Evolutionary conservation across 2,797 vertebrate genomes (phyloP).

Genomic region (Micropoecilia bifurca): DNA sequence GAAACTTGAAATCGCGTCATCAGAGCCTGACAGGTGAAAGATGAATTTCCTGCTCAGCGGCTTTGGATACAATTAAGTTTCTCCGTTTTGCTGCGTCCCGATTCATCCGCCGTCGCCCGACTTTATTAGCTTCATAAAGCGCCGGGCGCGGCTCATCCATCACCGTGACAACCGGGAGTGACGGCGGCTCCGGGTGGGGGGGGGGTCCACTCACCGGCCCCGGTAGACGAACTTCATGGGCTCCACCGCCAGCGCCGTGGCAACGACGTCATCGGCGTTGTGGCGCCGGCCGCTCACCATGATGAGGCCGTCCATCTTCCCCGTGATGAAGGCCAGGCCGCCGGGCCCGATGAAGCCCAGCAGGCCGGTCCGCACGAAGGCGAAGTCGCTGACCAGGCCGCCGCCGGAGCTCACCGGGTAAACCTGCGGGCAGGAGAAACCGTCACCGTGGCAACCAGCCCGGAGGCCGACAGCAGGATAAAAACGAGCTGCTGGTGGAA

Average conservation of each 20-base stretch:
- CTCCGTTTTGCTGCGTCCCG: slow-evolving; percentile 24
- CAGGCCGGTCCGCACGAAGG: slow-evolving; percentile 94
- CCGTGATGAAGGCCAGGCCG: slow-evolving; percentile 95
- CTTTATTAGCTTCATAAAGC: slow-evolving; percentile 50
- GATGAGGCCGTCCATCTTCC: slow-evolving; percentile 99
- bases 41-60: slow-evolving; percentile 43
- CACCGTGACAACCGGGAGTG: slow-evolving; percentile 19
- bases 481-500: background rate
- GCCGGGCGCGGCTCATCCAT: slow-evolving; percentile 23
- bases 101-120: slow-evolving; percentile 38
- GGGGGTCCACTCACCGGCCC: slow-evolving; percentile 87
- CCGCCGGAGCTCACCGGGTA: slow-evolving; percentile 93
- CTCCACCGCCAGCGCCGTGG: slow-evolving; percentile 96
- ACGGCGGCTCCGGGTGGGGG: background rate
- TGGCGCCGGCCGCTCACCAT: slow-evolving; percentile 96
- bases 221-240: slow-evolving; percentile 99
- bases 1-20: slow-evolving; percentile 23
- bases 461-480: background rate
- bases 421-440: slow-evolving; percentile 79
- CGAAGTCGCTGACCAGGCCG: slow-evolving; percentile 94
- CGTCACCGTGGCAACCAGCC: slow-evolving; percentile 30
- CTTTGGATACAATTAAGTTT: slow-evolving; percentile 43
- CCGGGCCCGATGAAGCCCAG: slow-evolving; percentile 96
- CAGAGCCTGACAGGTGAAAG: slow-evolving; percentile 35
- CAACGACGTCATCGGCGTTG: slow-evolving; percentile 98